Evolutionary conservation across 1,140 invertebrate species (phyloP).

Genomic region (Lepidurus arcticus): DNA sequence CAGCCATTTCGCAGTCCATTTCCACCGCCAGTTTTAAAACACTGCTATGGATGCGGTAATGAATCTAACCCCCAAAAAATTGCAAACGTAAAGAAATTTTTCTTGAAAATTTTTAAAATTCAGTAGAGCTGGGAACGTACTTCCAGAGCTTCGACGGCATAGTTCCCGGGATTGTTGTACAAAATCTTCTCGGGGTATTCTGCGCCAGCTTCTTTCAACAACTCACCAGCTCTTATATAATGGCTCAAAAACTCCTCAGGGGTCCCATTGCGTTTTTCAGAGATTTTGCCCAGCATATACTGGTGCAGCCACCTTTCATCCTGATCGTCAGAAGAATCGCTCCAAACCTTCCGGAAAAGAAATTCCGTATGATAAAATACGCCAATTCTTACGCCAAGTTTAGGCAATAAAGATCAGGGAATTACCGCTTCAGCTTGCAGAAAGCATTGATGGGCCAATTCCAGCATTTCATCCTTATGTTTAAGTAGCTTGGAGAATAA

Average conservation of each 20-base stretch:
- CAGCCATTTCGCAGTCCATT: not conserved
- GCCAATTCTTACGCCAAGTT: not conserved
- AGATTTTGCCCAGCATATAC: constrained; percentile 88
- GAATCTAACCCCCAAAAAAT: not conserved
- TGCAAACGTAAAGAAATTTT: constrained; percentile 48
- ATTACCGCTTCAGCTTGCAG: constrained; percentile 58
- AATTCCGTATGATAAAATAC: not conserved
- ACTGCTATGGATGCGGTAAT: not conserved
- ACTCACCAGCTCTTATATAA: constrained; percentile 66
- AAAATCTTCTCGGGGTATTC: constrained; percentile 78
- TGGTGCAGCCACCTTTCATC: constrained; percentile 83
- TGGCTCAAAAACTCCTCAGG: constrained; percentile 68
- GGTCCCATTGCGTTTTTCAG: constrained; percentile 69
- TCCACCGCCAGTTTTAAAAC: not conserved
- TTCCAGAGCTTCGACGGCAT: constrained; percentile 85
- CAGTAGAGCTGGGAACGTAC: constrained; percentile 65
- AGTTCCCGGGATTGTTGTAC: constrained; percentile 72
- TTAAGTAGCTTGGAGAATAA: constrained; percentile 64
- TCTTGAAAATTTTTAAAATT: constrained; percentile 70
- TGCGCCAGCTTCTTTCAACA: constrained; percentile 71
- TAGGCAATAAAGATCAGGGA: constrained; percentile 38
- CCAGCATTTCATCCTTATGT: constrained; percentile 69
- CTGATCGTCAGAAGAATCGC: constrained; percentile 46
- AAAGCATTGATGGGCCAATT: constrained; percentile 69
- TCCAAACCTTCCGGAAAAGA: not conserved